These are phyloP conservation scores for Drosophila bocki DNA, from an alignment of 1,140 invertebrate genomes.

Conservation along the genomic window DNA sequence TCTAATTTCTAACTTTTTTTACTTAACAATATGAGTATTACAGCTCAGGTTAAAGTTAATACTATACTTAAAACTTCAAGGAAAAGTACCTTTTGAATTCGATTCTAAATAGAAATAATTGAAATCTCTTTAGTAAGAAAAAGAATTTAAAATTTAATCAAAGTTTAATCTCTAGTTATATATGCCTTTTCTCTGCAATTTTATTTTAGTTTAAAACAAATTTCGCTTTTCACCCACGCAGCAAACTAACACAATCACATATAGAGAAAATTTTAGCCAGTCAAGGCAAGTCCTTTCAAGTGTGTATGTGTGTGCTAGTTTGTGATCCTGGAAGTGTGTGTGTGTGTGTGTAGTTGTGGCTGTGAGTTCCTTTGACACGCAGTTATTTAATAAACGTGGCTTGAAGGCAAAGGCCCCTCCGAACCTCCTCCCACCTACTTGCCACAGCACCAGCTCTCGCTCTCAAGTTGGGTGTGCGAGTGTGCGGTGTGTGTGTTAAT, in stretches of 20 bases:
- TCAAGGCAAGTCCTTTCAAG: conserved; percentile 43
- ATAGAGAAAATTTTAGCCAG: conserved; percentile 56
- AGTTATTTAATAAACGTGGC: conserved; percentile 79
- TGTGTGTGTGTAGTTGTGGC: conserved; percentile 16
- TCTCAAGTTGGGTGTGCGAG: conserved; percentile 17
- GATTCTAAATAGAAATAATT: background rate
- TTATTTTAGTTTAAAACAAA: conserved; percentile 50
- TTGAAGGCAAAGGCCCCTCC: conserved; percentile 25
- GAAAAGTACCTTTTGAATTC: background rate
- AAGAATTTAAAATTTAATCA: background rate
- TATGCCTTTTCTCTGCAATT: background rate
- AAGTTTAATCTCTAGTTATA: too few species aligned
- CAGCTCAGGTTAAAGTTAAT: too few species aligned
- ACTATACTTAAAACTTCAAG: too few species aligned
- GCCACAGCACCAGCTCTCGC: conserved; percentile 26
- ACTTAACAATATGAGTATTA: too few species aligned
- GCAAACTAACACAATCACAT: background rate
- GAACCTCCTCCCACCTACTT: background rate
- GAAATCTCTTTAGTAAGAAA: background rate
- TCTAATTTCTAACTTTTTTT: too few species aligned
- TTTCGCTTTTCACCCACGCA: conserved; percentile 66
- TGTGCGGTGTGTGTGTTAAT: conserved; percentile 60
- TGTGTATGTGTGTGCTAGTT: conserved; percentile 38
- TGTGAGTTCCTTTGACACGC: conserved; percentile 68
- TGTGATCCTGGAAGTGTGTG: conserved; percentile 15